Evolutionary conservation across 1,140 invertebrate genomes (phyloP).

Genomic region (Whitmania pigra): DNA sequence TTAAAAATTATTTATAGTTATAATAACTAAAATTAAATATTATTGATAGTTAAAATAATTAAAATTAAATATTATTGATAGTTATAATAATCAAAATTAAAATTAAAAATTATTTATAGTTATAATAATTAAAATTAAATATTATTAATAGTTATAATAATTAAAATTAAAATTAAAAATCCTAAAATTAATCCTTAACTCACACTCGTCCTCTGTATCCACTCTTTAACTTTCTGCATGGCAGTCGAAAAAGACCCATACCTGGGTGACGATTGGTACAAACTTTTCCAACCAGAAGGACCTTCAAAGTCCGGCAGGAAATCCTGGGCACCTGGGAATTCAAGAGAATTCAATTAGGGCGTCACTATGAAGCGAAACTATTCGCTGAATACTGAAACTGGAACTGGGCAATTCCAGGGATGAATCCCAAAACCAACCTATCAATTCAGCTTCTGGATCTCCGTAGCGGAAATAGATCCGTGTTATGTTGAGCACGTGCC

Average conservation of each 20-base stretch:
- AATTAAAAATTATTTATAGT: no score
- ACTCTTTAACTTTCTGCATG: constrained; percentile 24
- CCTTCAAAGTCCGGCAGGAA: constrained; percentile 25
- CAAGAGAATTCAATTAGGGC: neutral
- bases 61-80: no score
- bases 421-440: constrained; percentile 15
- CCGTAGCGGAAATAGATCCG: constrained; percentile 25
- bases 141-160: no score
- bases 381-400: no score
- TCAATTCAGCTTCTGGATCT: constrained; percentile 21
- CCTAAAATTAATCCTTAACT: neutral
- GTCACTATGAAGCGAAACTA: no score
- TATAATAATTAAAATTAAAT: no score
- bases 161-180: no score
- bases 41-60: no score
- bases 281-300: constrained; percentile 20
- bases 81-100: no score
- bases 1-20: no score
- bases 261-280: constrained; percentile 21
- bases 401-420: no score
- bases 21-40: no score
- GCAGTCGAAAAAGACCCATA: constrained; percentile 21
- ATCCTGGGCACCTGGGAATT: constrained; percentile 23
- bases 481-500: constrained; percentile 24
- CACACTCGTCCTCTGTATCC: constrained; percentile 23